Percentiles rank a stretch among this genome's conserved stretches.
Conservation (phyloP, 92 coral and sea anemone genomes). For the Metridium senile region DNA sequence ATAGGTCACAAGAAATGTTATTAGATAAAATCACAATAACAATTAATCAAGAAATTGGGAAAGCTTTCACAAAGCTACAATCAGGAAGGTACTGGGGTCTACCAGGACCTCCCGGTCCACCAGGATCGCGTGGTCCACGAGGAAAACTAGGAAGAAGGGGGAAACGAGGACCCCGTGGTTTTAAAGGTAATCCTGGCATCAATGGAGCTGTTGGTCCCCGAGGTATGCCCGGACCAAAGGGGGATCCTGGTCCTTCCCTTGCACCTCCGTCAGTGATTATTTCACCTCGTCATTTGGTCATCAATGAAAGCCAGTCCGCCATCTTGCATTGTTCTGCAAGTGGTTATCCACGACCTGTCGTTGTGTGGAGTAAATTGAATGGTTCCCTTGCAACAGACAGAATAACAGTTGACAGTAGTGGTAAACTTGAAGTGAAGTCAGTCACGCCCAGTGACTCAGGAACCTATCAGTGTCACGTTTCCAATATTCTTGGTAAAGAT, state of each 20-base stretch:
- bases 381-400: not conserved
- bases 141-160: no score
- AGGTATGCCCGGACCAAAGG: constrained; percentile 30
- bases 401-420: not conserved
- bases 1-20: no score
- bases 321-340: not conserved
- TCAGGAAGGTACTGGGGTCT: no score
- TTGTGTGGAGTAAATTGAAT: constrained; percentile 1
- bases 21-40: no score
- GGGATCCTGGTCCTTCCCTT: constrained; percentile 40
- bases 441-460: not conserved
- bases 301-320: not conserved
- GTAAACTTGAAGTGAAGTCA: no score
- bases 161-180: constrained; percentile 1
- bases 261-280: constrained; percentile 30
- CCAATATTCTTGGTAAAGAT: no score
- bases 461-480: no score
- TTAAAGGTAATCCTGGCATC: constrained; percentile 14
- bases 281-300: constrained; percentile 22
- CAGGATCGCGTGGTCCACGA: no score
- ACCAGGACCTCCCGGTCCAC: no score
- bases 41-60: no score
- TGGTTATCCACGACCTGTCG: constrained; percentile 2
- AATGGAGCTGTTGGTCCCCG: constrained; percentile 19
- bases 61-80: no score